Conservation (phyloP, 2,888 invertebrate genomes). For the Horisme vitalbata region DNA sequence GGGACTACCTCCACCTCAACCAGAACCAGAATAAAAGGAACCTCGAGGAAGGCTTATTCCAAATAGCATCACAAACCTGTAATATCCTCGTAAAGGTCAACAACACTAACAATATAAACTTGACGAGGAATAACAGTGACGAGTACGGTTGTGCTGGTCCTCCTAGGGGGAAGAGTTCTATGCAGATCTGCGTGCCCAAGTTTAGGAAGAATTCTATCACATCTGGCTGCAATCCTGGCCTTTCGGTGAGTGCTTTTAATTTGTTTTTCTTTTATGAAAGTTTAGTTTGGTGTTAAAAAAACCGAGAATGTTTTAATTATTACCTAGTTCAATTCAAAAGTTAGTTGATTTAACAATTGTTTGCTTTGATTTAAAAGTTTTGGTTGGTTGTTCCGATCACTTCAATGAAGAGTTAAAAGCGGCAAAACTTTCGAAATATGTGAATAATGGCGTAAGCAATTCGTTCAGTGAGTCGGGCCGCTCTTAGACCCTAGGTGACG, state of each 20-base stretch:
- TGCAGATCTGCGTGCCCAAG: conserved; percentile 84
- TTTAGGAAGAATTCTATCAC: conserved; percentile 74
- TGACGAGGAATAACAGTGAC: conserved; percentile 85
- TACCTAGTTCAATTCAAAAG: too few species aligned
- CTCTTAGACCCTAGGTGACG: too few species aligned
- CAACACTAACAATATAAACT: conserved; percentile 88
- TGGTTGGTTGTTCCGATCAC: too few species aligned
- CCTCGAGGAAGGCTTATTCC: conserved; percentile 89
- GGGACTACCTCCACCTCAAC: conserved; percentile 83
- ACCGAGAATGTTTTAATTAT: too few species aligned
- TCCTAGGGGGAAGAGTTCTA: conserved; percentile 66
- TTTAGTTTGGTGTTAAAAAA: too few species aligned
- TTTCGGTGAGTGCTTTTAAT: conserved; percentile 76
- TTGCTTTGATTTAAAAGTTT: too few species aligned
- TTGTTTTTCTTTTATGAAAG: conserved; percentile 6
- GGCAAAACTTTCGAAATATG: too few species aligned
- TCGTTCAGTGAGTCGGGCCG: too few species aligned
- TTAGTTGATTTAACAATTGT: too few species aligned
- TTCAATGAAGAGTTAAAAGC: too few species aligned
- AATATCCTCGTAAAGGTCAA: conserved; percentile 90
- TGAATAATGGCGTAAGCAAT: too few species aligned
- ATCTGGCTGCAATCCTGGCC: conserved; percentile 82
- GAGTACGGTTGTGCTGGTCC: conserved; percentile 81
- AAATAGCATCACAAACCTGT: conserved; percentile 90
- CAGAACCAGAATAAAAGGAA: conserved; percentile 83